Base-by-base conservation (phyloP, 2,888 invertebrate genomes). In the Acronicta leporina region DNA sequence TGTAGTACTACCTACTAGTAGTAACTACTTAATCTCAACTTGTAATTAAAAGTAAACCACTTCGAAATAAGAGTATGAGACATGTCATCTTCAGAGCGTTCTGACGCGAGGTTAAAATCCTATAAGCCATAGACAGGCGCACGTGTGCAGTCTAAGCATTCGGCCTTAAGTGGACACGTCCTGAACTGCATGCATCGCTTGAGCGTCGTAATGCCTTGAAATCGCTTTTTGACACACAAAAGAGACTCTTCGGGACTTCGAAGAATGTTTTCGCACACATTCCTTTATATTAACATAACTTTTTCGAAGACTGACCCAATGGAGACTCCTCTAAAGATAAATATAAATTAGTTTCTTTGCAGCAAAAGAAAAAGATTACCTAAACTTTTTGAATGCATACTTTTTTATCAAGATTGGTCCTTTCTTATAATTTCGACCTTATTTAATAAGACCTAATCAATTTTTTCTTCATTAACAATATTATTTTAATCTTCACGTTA, bases 101-200 rank as follows among this genome's bases (percentile, higher is more conserved):
- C 47, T 14, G 45, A 45, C 38, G 40, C 42, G 55, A 55, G 61
- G 61, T 61, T 67, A 61, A 52, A 61, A 67, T 46, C 67, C 55
- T 40, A 51, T 69, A 69, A 69, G 71, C 51, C 67, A 42, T 25
- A 13, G 48, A 53, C 48, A 49, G 48, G 49, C 38, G 51, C 72
- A 72, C 67, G 72, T 72, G 55, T 52, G 42, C 52, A 51, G 59
- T 47, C 75, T 53, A 63, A 57, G 66, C 52, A 56, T 60, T 61
- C 52, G 33, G 42, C 25, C 48, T 60, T 59, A 72, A 72, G 73
- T 73, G 73, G 73, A 67, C 76, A 75, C 73, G 73, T 75, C 30
- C 55, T 47, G 43, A 14, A 45, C 40, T 51, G 42, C 61, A 72
- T 67, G 68, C 73, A 50, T 46, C 61, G 68, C 44, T 60, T 52